Conservation (phyloP, 2,113 vertebrate species). For the Tauraco erythrolophus region DNA sequence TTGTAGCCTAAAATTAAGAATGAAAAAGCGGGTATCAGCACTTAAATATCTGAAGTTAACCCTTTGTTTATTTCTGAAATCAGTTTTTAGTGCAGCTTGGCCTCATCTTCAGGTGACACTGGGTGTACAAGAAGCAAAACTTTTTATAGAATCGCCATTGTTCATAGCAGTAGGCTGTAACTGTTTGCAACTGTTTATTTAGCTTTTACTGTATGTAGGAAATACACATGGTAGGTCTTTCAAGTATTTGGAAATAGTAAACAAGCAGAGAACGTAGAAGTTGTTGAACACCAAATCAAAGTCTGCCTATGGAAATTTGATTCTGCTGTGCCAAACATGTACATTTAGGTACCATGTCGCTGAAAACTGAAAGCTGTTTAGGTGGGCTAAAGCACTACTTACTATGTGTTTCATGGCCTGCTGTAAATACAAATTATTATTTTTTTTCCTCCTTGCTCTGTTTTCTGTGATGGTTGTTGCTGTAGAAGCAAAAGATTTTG, state of each 20-base stretch:
- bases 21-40: neutral
- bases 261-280: neutral
- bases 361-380: neutral
- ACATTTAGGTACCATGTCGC: neutral
- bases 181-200: neutral
- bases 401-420: neutral
- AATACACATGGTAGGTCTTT: neutral
- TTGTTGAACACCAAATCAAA: neutral
- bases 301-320: neutral
- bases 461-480: neutral
- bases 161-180: neutral
- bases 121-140: neutral
- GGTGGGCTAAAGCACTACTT: neutral
- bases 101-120: neutral
- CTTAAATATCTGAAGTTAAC: neutral
- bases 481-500: neutral
- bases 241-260: neutral
- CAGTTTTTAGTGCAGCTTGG: neutral
- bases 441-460: neutral
- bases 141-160: neutral
- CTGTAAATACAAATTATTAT: neutral
- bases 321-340: accelerated
- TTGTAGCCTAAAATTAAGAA: neutral
- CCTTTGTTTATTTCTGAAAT: neutral
- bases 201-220: neutral